These are phyloP conservation scores for Melanostigma gelatinosum DNA, from an alignment of 2,113 vertebrate species.

Conservation along the genomic window DNA sequence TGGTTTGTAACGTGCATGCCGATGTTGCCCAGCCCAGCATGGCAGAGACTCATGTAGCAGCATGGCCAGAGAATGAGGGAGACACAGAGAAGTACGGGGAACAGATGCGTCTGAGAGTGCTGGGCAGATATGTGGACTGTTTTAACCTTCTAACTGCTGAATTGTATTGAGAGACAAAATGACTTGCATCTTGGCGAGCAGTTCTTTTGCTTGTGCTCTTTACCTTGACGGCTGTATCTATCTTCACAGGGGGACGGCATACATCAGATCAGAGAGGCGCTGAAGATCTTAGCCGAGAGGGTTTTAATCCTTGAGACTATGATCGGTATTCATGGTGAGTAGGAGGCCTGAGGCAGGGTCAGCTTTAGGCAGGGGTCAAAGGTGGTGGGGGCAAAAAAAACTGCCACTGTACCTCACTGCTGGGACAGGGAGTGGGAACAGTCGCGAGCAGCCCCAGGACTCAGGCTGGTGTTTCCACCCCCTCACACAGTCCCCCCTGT, in stretches of 20 bases:
- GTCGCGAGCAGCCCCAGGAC: slow-evolving; percentile 74
- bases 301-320: slow-evolving; percentile 99
- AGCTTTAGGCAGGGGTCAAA: slow-evolving; percentile 80
- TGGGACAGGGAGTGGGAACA: slow-evolving; percentile 69
- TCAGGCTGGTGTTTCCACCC: slow-evolving; percentile 66
- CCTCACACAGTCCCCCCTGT: slow-evolving; percentile 79
- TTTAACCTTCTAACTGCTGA: slow-evolving; percentile 84
- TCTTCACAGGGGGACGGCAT: slow-evolving; percentile 98
- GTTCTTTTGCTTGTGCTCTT: slow-evolving; percentile 80
- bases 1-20: slow-evolving; percentile 74
- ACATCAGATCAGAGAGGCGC: slow-evolving; percentile 98
- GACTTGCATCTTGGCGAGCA: slow-evolving; percentile 80
- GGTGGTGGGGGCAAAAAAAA: slow-evolving; percentile 49
- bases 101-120: slow-evolving; percentile 50
- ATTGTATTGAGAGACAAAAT: slow-evolving; percentile 62
- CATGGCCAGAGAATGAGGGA: slow-evolving; percentile 75
- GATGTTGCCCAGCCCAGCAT: slow-evolving; percentile 72
- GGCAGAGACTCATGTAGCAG: slow-evolving; percentile 63
- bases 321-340: slow-evolving; percentile 99
- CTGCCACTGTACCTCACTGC: slow-evolving; percentile 52
- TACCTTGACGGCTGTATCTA: slow-evolving; percentile 95
- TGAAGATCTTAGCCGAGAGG: slow-evolving; percentile 99
- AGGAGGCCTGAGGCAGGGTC: slow-evolving; percentile 84
- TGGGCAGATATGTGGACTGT: slow-evolving; percentile 65
- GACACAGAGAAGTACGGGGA: slow-evolving; percentile 41